Percentiles rank a stretch among this genome's conserved stretches.
Evolutionary conservation across 2,888 invertebrate genomes (phyloP).

Genomic region (Seira musarum): DNA sequence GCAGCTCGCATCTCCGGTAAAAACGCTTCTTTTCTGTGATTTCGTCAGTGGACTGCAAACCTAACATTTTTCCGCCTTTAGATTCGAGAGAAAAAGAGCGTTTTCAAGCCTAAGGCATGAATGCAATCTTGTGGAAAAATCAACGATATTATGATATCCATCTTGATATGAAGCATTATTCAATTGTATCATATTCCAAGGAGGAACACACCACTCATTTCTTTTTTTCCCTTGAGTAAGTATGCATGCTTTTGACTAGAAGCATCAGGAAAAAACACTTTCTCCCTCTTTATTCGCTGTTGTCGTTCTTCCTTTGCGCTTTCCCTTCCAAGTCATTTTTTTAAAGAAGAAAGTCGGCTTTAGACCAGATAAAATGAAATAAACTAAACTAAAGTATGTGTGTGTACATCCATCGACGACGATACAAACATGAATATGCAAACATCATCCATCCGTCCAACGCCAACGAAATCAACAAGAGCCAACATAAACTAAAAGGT

Average conservation of each 20-base stretch:
- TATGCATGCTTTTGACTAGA: slow-evolving; percentile 11
- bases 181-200: background rate
- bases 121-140: slow-evolving; percentile 12
- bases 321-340: background rate
- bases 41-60: too few species aligned
- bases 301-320: background rate
- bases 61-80: background rate
- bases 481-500: too few species aligned
- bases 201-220: background rate
- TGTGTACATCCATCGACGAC: background rate
- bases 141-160: background rate
- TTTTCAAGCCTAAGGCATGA: slow-evolving; percentile 5
- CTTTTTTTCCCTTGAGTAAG: background rate
- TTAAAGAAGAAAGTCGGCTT: background rate
- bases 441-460: background rate
- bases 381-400: background rate
- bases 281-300: background rate
- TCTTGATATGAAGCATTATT: slow-evolving; percentile 1
- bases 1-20: too few species aligned
- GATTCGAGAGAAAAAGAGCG: background rate
- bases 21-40: too few species aligned
- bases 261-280: slow-evolving; percentile 17
- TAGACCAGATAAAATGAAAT: background rate
- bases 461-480: too few species aligned
- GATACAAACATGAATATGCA: slow-evolving; percentile 1